phyloP scores from a whole-genome alignment of 2,113 vertebrate species.

The Apistogramma diplotaenia region DNA sequence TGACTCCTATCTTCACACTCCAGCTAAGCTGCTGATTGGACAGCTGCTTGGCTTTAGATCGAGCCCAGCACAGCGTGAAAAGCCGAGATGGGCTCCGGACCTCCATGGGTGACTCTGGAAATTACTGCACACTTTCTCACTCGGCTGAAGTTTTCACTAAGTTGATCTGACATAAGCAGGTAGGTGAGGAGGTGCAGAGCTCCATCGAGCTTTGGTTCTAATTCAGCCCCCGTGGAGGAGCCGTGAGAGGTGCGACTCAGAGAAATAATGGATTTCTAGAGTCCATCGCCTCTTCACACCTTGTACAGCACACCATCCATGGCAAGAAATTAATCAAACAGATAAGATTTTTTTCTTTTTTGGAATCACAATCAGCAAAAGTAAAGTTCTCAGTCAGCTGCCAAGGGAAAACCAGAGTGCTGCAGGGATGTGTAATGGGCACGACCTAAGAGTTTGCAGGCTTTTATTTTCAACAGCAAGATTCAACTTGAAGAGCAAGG shows the following conservation, averaged over 20 bases:
- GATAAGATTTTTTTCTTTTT: slow-evolving; percentile 17
- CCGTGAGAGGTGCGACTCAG: slow-evolving; percentile 29
- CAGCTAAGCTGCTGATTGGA: slow-evolving; percentile 71
- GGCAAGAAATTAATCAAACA: slow-evolving; percentile 25
- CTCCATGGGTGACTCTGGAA: slow-evolving; percentile 63
- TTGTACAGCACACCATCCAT: not conserved
- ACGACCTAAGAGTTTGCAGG: slow-evolving; percentile 14
- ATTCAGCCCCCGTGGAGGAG: slow-evolving; percentile 26
- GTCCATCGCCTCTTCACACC: not conserved
- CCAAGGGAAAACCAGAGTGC: slow-evolving; percentile 4
- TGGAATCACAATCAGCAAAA: slow-evolving; percentile 26
- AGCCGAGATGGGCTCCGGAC: slow-evolving; percentile 45
- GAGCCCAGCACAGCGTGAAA: slow-evolving; percentile 64
- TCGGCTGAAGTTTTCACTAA: slow-evolving; percentile 60
- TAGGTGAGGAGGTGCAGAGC: slow-evolving; percentile 28
- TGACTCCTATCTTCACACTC: slow-evolving; percentile 69
- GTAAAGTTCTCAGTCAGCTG: slow-evolving; percentile 35
- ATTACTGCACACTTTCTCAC: slow-evolving; percentile 47
- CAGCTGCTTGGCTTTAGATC: slow-evolving; percentile 65
- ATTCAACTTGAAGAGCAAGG: not conserved
- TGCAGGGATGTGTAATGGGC: slow-evolving; percentile 10
- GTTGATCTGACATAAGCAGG: slow-evolving; percentile 53
- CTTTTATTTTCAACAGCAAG: slow-evolving; percentile 24
- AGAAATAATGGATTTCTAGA: slow-evolving; percentile 52
- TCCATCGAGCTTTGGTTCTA: slow-evolving; percentile 7